Conservation (phyloP, 2,113 vertebrate genomes). For the Onychostoma macrolepis region DNA sequence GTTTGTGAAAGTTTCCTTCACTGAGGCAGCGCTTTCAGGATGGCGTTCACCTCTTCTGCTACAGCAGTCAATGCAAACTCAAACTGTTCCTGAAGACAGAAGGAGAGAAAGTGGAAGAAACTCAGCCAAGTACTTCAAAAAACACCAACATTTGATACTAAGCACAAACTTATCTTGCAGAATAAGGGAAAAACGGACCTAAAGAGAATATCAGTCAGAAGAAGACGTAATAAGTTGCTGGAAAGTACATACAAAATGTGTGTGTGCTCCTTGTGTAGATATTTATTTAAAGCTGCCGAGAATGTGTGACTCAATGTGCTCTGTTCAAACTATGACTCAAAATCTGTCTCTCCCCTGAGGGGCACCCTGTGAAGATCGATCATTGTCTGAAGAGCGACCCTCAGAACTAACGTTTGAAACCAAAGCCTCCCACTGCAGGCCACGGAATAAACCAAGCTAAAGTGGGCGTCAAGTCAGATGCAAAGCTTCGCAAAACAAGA, state of each 20-base stretch:
- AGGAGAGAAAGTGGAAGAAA: not conserved
- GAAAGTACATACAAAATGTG: not conserved
- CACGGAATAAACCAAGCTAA: slow-evolving; percentile 1
- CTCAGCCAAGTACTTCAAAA: not conserved
- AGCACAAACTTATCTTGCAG: not conserved
- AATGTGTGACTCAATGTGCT: slow-evolving; percentile 43
- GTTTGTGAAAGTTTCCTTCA: slow-evolving; percentile 38
- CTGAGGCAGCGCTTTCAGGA: slow-evolving; percentile 69
- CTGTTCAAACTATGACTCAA: slow-evolving; percentile 37
- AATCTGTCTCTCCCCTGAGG: slow-evolving; percentile 38
- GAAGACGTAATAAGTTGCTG: not conserved
- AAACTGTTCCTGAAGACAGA: slow-evolving; percentile 75
- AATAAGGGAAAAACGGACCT: not conserved
- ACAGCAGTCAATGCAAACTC: slow-evolving; percentile 80
- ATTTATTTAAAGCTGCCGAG: slow-evolving; percentile 18
- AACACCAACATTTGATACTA: not conserved
- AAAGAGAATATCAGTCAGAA: not conserved
- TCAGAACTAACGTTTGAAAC: slow-evolving; percentile 63
- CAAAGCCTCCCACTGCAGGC: slow-evolving; percentile 64
- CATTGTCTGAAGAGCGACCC: slow-evolving; percentile 50
- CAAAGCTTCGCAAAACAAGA: slow-evolving; percentile 53
- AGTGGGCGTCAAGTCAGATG: slow-evolving; percentile 62
- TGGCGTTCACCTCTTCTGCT: slow-evolving; percentile 81
- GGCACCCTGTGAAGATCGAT: slow-evolving; percentile 57
- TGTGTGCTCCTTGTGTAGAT: not conserved